Base-by-base conservation (phyloP, 2,797 vertebrate genomes). In the Typhlichthys eigenmanni region DNA sequence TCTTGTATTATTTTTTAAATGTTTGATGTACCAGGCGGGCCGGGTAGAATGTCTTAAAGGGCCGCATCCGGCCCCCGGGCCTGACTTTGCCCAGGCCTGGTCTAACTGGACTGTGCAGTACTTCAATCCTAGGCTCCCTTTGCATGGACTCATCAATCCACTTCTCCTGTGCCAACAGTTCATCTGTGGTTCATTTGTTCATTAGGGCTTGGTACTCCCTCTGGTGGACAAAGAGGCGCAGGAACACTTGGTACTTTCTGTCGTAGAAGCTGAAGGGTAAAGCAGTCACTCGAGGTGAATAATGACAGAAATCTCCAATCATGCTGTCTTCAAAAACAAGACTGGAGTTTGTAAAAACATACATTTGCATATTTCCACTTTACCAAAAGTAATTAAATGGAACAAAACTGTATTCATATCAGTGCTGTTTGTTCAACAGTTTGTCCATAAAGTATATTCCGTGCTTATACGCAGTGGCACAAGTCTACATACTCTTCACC, bases 241-340 rank as follows among this genome's bases (percentile, higher is more conserved):
- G 82, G 88, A 97, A 98, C 5, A 98, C 96, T 63, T 89, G 49
- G 0, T 95, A 95, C 74, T 99, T 99, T 86, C 92, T 95, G 79
- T 95, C 91, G 60, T 99, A 99, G 84, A 95, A 98, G 66, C 97
- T 98, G 84, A 3, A 54, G 57, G 64, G 60, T 62, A 63, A 1
- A 47, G 0, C 13, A 1, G 60, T 12, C 1, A 14, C 13, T 14
- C 4, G 38, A 43, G 38, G 38, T 43, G 38, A 54, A 45, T 2
- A 9, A 47, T 34, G 0, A 58, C 38, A 43, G 38, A 43, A 43
- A 9, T 43, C 38, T 43, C 38, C 38, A 43, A 8, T 43, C 38
- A 8, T 43, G 7, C 9, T 4, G 24, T 29, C 24, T 29, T 29
- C 24, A 29, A 29, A 29, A 29, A 29, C 24, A 29, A 29, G 24